Evolutionary conservation across 1,140 invertebrate species (phyloP), one percentile per base, ranked within the genome.

Genomic region (Lepidurus apus): DNA sequence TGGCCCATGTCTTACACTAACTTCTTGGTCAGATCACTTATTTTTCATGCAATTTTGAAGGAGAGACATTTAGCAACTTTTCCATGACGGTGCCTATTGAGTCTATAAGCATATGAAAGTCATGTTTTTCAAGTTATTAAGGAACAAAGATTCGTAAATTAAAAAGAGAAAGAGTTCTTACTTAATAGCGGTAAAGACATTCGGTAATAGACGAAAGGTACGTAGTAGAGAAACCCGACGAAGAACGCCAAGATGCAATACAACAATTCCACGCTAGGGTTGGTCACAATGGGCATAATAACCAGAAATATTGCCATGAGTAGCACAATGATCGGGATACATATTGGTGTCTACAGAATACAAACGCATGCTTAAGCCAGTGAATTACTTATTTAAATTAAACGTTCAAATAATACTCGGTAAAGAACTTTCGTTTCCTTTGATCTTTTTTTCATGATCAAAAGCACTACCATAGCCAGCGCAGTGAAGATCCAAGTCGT

Each of bases 401-500:
- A 7, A 13, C 21, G 85, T 76, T 24, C 11, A 17, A 7, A 24
- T 85, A 91, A 26, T 26, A 26, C 93, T 83, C 89, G 90, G 81
- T 95, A 73, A 13, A 74, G n/a, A 7, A 76, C 13, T 80, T 65
- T 80, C 80, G 87, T 87, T 84, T 87, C 87, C 74, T 87, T 87
- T 7, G 87, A 86, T 42, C 87, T 79, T 7, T 80, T 81, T 24
- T 87, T 78, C 74, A 88, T 80, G 1, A 87, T 81, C 10, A 88
- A 80, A 6, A 88, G 81, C 9, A 85, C 83, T 5, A 85, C 21
- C 83, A 88, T 87, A 10, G 86, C 85, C 8, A 86, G 80, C 0
- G 86, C 87, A 81, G 88, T 88, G 81, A 88, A 88, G 42, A 88
- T 82, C 87, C 88, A 88, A 1, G 86, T 84, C 7, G 86, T 84